A percentile compares a stretch with the other conserved stretches of the same genome.
Conservation (phyloP, 1,140 invertebrate species). For the Drosophila tsacasi region DNA sequence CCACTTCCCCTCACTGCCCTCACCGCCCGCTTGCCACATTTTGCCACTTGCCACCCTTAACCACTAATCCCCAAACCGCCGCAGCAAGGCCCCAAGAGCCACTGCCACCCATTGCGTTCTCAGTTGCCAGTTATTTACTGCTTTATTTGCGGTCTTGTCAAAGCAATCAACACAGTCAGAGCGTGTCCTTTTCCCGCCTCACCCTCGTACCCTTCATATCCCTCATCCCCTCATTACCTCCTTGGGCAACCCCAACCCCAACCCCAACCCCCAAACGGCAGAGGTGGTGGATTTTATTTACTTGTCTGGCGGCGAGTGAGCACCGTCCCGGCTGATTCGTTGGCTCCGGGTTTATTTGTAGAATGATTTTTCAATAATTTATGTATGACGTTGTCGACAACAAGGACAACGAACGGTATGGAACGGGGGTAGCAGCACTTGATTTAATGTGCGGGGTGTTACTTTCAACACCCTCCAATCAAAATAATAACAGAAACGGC, state of each 20-base stretch:
- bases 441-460: conserved; percentile 82
- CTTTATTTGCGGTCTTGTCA: conserved; percentile 81
- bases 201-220: not conserved
- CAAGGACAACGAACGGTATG: not conserved
- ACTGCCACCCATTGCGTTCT: conserved; percentile 13
- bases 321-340: conserved; percentile 9
- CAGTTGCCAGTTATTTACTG: conserved; percentile 70
- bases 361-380: conserved; percentile 84
- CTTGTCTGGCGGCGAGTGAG: conserved; percentile 42
- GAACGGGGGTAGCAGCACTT: conserved; percentile 54
- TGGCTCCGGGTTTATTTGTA: conserved; percentile 73
- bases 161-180: conserved; percentile 76
- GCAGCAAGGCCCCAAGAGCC: not conserved
- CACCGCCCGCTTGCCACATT: not conserved
- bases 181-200: conserved; percentile 34
- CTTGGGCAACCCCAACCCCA: conserved; percentile 1
- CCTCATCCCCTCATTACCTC: conserved; percentile 3
- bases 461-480: conserved; percentile 81
- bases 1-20: not conserved
- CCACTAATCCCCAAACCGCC: conserved; percentile 12
- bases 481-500: conserved; percentile 66
- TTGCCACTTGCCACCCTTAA: not conserved
- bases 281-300: conserved; percentile 77
- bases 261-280: not conserved
- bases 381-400: conserved; percentile 70